Evolutionary conservation across 2,888 invertebrate genomes (phyloP), one percentile per base, ranked within the genome.

Genomic region (Holacanthella duospinosa): DNA sequence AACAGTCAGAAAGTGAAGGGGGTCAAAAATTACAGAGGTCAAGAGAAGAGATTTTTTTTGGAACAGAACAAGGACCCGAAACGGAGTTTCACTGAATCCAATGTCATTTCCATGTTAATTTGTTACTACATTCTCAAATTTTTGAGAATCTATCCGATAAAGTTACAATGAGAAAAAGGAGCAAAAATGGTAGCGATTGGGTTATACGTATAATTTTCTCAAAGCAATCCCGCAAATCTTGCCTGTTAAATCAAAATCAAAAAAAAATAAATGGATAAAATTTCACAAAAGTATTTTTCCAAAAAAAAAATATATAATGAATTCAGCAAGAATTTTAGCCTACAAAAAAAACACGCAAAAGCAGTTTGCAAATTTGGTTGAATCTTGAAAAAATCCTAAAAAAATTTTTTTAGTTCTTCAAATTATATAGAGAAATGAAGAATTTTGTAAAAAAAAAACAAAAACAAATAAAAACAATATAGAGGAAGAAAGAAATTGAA

Each of bases 221-320:
- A 29, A 58, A 58, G 58, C 58, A 58, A 58, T 58, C 58, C 58
- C 58, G 56, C 56, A 56, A 58, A 58, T 28, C 27, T 27, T 27
- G 16, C 3, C 26, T 24, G 36, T 36, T 36, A 16, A 36, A 36
- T 16, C 36, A 6, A n/a, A n/a, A n/a, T n/a, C n/a, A n/a, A n/a
- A n/a, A n/a, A n/a, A n/a, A n/a, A n/a, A n/a, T n/a, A n/a, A 36
- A 36, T 12, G 16, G 16, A 36, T 36, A 36, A 36, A 12, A 36
- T 36, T 36, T 16, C 6, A 16, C 6, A 36, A 36, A 36, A 36
- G 36, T 12, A 36, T 36, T 16, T n/a, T n/a, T n/a, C n/a, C 6
- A 36, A 36, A 36, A 12, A 12, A 36, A 36, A 16, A 36, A 36
- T 12, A 12, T 36, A 36, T 36, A n/a, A n/a, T n/a, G n/a, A n/a